Base-by-base conservation (phyloP, 92 coral and sea anemone species). In the Parazoanthus atlanticus region DNA sequence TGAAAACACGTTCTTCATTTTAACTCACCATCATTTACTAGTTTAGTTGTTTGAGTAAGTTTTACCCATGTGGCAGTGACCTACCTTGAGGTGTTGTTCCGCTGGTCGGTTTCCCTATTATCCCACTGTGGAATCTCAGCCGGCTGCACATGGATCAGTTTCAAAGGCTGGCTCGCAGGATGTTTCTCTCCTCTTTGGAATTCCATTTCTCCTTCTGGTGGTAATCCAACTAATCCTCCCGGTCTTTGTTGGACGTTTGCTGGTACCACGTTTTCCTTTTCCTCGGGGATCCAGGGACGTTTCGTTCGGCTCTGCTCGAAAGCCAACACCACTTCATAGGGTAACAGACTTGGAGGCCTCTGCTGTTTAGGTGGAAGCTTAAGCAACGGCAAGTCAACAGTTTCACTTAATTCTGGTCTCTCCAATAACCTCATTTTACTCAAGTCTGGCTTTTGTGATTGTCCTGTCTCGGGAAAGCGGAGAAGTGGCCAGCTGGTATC, bases 361-460 rank as follows among this genome's bases (percentile, higher is more conserved):
- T 41, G 79, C 32, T 88, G 86, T 70, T 72, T 28, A 54, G 88
- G 86, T 25, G 94, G 90, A 31, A 92, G 28, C 54, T 86, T 92
- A 23, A 95, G 89, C 29, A 93, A 78, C 1, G 94, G 90, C 33
- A 89, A 30, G 49, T 80, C 91, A 28, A 30, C 67, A 25, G 6
- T 65, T 36, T 82, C 84, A 28, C 91, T 32, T 65, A 80, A 29
- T 36, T 82, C 80, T 0, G 95, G 94, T 6, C 86, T 73, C 83
- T 90, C 91, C 36, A 92, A 86, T 11, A 95, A 88, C 49, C 88
- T 90, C 85, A 93, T 88, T 67, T 90, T 90, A 67, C 84, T 90
- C 23, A 92, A 78, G 47, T 93, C 95, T 52, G 91, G 90, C 26
- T 91, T 90, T 21, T 89, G 85, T 21, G 87, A 65, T 25, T 82